Conservation (phyloP, 2,113 vertebrate species). For the Balaenoptera acutorostrata region DNA sequence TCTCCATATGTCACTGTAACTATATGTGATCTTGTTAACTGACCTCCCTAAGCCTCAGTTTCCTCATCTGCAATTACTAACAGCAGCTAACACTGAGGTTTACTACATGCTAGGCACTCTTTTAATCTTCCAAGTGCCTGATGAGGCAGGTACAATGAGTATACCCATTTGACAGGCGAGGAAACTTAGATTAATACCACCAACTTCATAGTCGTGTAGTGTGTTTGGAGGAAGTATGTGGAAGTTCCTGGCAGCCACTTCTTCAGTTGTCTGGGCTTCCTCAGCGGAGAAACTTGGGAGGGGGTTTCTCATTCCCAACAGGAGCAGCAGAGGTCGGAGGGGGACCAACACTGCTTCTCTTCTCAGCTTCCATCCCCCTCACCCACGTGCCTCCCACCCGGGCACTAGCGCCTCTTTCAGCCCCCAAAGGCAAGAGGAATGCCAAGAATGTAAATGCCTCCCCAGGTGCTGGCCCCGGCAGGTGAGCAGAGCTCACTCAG, state of each 20-base stretch:
- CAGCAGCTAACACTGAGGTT: not conserved
- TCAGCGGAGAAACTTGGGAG: not conserved
- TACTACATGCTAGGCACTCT: not conserved
- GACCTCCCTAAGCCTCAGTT: not conserved
- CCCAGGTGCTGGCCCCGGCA: slow-evolving; percentile 61
- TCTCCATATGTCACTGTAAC: accelerated
- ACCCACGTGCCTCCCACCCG: not conserved
- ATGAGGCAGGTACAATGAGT: not conserved
- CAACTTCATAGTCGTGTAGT: not conserved
- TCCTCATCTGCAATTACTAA: not conserved
- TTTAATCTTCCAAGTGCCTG: not conserved
- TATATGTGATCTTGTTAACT: not conserved
- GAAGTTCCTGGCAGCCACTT: no score
- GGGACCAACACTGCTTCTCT: accelerated
- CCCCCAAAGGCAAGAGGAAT: slow-evolving; percentile 41
- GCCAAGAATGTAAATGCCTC: slow-evolving; percentile 50
- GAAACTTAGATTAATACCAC: not conserved
- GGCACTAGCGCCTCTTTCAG: not conserved
- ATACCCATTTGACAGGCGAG: not conserved
- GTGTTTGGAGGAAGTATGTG: not conserved
- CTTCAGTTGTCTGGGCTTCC: not conserved
- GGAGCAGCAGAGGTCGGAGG: accelerated
- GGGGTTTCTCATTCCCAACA: not conserved
- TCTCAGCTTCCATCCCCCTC: accelerated
- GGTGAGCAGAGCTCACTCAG: slow-evolving; percentile 48